These are phyloP conservation scores for Bombus ignitus DNA, from an alignment of 1,140 invertebrate genomes.

Conservation along the genomic window DNA sequence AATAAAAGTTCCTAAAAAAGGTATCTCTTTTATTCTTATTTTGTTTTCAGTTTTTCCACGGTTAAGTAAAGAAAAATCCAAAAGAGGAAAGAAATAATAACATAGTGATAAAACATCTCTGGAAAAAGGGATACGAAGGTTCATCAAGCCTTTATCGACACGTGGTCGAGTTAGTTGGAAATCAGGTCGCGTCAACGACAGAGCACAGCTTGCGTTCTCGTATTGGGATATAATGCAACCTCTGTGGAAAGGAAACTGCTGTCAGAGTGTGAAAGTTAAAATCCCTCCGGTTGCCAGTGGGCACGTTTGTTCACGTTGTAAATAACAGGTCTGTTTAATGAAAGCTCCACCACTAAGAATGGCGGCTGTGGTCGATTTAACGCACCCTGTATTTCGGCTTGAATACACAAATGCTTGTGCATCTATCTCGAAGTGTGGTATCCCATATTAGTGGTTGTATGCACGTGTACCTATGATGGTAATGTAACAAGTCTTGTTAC, in stretches of 20 bases:
- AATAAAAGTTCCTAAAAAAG: too few species aligned
- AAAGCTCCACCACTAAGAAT: conserved; percentile 14
- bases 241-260: conserved; percentile 41
- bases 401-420: background rate
- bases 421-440: background rate
- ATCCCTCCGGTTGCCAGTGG: background rate
- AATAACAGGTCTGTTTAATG: conserved; percentile 35
- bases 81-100: background rate
- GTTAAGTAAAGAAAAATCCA: background rate
- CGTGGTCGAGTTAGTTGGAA: conserved; percentile 8
- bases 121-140: background rate
- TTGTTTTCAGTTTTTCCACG: too few species aligned
- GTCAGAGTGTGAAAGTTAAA: conserved; percentile 41
- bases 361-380: background rate
- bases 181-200: conserved; percentile 49
- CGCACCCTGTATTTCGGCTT: conserved; percentile 3
- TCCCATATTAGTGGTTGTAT: conserved; percentile 10
- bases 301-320: conserved; percentile 2
- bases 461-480: background rate
- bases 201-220: background rate
- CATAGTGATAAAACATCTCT: background rate
- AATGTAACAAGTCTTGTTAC: conserved; percentile 11
- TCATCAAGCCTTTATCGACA: conserved; percentile 18
- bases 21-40: too few species aligned
- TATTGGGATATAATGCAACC: conserved; percentile 49